Percentiles rank a stretch among this genome's conserved stretches.
These are phyloP conservation scores for Liodrosophila aerea DNA, from an alignment of 2,888 invertebrate genomes.

Conservation along the genomic window DNA sequence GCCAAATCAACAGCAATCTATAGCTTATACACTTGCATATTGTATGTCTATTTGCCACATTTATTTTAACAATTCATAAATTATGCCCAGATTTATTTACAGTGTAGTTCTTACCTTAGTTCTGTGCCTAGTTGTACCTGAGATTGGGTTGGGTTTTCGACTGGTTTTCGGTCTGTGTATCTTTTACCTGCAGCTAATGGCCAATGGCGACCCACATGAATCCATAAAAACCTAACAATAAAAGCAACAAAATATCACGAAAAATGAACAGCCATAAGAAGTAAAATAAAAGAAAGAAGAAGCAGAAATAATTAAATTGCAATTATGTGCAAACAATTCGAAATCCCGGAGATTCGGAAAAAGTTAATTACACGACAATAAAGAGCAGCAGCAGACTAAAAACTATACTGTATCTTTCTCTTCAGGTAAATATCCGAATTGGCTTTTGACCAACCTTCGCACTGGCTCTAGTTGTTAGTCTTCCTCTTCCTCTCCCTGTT, in stretches of 20 bases:
- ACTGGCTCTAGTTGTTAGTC: slow-evolving; percentile 6
- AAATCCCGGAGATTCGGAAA: slow-evolving; percentile 76
- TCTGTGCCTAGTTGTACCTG: background rate
- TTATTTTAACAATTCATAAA: no score
- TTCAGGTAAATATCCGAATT: slow-evolving; percentile 11
- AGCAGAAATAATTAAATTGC: slow-evolving; percentile 72
- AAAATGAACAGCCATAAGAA: slow-evolving; percentile 3
- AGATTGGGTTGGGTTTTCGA: background rate
- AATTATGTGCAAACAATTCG: slow-evolving; percentile 76
- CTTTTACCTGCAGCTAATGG: slow-evolving; percentile 51
- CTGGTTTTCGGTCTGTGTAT: background rate
- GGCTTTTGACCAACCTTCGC: slow-evolving; percentile 16
- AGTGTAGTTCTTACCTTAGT: background rate
- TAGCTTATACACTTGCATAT: no score
- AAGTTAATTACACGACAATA: slow-evolving; percentile 76
- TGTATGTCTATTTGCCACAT: background rate
- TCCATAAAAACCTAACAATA: slow-evolving; percentile 58
- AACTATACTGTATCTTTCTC: background rate
- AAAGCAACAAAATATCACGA: background rate
- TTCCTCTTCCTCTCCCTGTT: background rate
- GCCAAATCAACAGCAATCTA: no score
- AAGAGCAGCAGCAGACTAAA: slow-evolving; percentile 49
- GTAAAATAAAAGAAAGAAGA: slow-evolving; percentile 6
- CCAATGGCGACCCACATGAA: slow-evolving; percentile 60
- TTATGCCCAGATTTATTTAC: no score